phyloP scores from a whole-genome alignment of 2,888 invertebrate species.

The Lithophane socia region DNA sequence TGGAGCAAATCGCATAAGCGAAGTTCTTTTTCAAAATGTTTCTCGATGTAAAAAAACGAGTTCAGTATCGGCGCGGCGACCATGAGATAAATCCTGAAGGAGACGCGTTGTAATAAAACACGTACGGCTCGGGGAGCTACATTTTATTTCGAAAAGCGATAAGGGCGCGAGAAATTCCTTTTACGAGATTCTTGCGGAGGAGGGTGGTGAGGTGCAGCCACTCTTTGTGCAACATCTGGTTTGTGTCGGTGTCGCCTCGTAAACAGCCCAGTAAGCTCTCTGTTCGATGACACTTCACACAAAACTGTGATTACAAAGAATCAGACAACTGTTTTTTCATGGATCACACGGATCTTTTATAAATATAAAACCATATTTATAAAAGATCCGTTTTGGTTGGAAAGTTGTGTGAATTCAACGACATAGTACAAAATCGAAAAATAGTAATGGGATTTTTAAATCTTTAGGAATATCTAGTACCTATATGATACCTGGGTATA shows the following conservation, averaged over 20 bases:
- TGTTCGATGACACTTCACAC: slow-evolving; percentile 62
- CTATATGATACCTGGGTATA: not conserved
- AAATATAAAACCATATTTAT: slow-evolving; percentile 12
- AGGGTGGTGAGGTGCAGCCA: slow-evolving; percentile 74
- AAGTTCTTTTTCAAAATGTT: slow-evolving; percentile 81
- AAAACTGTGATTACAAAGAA: slow-evolving; percentile 59
- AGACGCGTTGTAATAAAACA: slow-evolving; percentile 89
- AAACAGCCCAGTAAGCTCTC: slow-evolving; percentile 63
- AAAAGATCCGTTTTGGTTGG: slow-evolving; percentile 1
- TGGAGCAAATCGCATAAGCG: slow-evolving; percentile 79
- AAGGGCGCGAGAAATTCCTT: slow-evolving; percentile 89
- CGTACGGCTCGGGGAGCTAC: slow-evolving; percentile 87
- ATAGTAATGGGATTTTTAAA: not conserved
- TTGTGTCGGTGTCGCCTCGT: slow-evolving; percentile 79
- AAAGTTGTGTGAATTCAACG: slow-evolving; percentile 9
- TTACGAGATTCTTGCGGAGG: slow-evolving; percentile 87
- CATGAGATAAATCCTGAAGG: slow-evolving; percentile 88
- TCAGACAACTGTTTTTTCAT: slow-evolving; percentile 30
- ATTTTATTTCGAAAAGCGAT: slow-evolving; percentile 90
- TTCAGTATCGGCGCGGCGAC: slow-evolving; percentile 79
- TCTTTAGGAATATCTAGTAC: not conserved
- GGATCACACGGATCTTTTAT: no score
- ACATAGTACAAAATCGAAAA: not conserved
- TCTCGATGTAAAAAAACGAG: slow-evolving; percentile 79
- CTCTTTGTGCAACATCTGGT: slow-evolving; percentile 87